Conservation (phyloP, 2,888 invertebrate species). For the Aromia moschata region DNA sequence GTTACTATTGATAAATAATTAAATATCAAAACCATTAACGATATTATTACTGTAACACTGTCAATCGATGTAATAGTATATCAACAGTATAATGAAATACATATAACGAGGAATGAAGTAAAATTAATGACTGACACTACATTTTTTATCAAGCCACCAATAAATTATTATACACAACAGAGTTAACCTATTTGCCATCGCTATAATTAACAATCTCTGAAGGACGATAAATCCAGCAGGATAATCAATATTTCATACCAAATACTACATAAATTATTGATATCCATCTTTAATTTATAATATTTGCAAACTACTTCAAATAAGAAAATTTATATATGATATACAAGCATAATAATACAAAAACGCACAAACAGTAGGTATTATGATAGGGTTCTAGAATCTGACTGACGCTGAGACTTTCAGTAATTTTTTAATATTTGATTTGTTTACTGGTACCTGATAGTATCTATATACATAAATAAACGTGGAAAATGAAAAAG, state of each 20-base stretch:
- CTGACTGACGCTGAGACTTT: too few relatives aligned
- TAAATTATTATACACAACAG: background rate
- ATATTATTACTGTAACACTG: background rate
- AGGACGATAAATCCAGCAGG: background rate
- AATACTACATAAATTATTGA: too few relatives aligned
- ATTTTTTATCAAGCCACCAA: background rate
- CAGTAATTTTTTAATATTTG: too few relatives aligned
- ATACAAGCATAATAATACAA: too few relatives aligned
- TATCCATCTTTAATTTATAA: too few relatives aligned
- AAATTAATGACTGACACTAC: background rate
- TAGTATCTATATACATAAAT: too few relatives aligned
- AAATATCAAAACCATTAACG: conserved; percentile 5
- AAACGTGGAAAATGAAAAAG: too few relatives aligned
- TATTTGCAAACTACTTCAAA: too few relatives aligned
- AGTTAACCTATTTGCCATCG: background rate
- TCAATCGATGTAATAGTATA: conserved; percentile 2
- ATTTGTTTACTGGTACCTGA: too few relatives aligned
- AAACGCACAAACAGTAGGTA: too few relatives aligned
- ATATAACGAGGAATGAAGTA: background rate
- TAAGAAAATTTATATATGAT: too few relatives aligned
- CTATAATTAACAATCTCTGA: background rate
- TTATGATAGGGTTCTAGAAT: too few relatives aligned
- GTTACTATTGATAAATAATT: conserved; percentile 6
- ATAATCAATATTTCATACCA: background rate
- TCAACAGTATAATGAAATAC: conserved; percentile 5